Evolutionary conservation across 2,113 vertebrate genomes (phyloP).

Genomic region (Ceratotherium simum): DNA sequence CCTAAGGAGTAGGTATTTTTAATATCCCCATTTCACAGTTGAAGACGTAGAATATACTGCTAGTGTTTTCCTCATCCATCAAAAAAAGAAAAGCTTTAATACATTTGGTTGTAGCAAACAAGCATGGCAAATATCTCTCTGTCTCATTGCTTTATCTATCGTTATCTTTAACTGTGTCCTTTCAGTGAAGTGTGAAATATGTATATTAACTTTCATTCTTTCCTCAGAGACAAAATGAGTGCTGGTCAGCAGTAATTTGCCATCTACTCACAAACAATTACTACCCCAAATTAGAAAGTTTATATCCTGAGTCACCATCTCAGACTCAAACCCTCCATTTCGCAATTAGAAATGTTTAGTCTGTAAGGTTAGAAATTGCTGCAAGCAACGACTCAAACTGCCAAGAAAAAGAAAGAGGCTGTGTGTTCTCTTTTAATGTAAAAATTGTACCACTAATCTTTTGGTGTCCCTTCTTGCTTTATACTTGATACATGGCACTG

Average conservation of each 20-base stretch:
- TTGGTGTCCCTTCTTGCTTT: not conserved
- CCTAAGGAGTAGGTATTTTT: not conserved
- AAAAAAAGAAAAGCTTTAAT: slow-evolving; percentile 38
- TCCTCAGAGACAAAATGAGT: slow-evolving; percentile 56
- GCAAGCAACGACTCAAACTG: slow-evolving; percentile 41
- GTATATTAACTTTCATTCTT: slow-evolving; percentile 51
- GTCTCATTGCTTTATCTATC: not conserved
- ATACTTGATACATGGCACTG: not conserved
- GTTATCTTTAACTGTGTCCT: not conserved
- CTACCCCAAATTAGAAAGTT: slow-evolving; percentile 46
- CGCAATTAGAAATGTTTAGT: slow-evolving; percentile 74
- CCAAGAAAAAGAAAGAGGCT: slow-evolving; percentile 5
- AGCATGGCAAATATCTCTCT: not conserved
- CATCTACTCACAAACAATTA: slow-evolving; percentile 62
- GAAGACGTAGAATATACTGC: not conserved
- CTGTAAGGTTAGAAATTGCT: slow-evolving; percentile 65
- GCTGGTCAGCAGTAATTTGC: slow-evolving; percentile 43
- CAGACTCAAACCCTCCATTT: slow-evolving; percentile 71
- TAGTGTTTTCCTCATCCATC: not conserved
- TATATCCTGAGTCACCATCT: slow-evolving; percentile 61
- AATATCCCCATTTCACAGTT: not conserved
- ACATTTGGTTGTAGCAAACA: slow-evolving; percentile 25
- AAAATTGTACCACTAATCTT: not conserved
- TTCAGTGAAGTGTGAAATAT: slow-evolving; percentile 53
- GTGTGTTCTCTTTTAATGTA: slow-evolving; percentile 10